Evolutionary conservation across 1,140 invertebrate genomes (phyloP).

Genomic region (Cecropterus lyciades): DNA sequence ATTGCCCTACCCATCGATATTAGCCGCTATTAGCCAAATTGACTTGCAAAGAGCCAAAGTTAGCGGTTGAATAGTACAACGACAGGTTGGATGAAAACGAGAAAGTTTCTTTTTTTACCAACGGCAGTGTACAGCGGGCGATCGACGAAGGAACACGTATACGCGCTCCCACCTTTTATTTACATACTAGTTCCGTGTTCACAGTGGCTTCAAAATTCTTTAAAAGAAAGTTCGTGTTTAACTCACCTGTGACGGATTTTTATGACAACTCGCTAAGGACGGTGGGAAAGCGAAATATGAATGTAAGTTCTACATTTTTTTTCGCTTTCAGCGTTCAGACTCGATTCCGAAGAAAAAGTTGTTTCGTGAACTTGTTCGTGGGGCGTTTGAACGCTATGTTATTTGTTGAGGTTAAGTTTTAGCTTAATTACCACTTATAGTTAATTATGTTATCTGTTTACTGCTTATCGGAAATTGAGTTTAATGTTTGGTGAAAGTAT

Average conservation of each 20-base stretch:
- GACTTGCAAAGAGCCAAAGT: not conserved
- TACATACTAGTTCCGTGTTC: conserved; percentile 49
- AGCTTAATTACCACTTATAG: not conserved
- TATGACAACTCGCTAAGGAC: conserved; percentile 37
- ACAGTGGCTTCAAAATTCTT: conserved; percentile 50
- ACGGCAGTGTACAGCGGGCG: conserved; percentile 46
- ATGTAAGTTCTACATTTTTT: conserved; percentile 48
- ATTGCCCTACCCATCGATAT: not conserved
- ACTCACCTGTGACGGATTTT: conserved; percentile 42
- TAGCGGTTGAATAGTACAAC: conserved; percentile 4
- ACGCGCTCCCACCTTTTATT: conserved; percentile 17
- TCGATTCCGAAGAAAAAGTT: conserved; percentile 32
- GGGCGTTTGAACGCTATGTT: not conserved
- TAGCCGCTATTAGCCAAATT: conserved; percentile 7
- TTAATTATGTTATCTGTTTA: conserved; percentile 8
- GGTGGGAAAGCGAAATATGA: conserved; percentile 48
- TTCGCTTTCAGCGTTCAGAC: conserved; percentile 34
- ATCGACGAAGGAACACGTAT: conserved; percentile 39
- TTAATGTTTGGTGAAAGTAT: conserved; percentile 23
- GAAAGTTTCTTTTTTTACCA: conserved; percentile 61
- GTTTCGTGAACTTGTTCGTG: conserved; percentile 11
- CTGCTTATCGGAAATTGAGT: conserved; percentile 15
- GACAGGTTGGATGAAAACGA: conserved; percentile 45
- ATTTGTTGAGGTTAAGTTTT: not conserved
- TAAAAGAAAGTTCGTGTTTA: conserved; percentile 54